A percentile compares a stretch with the other conserved stretches of the same genome.
Conservation (phyloP, 1,140 invertebrate genomes). For the Cardiocondyla obscurior region DNA sequence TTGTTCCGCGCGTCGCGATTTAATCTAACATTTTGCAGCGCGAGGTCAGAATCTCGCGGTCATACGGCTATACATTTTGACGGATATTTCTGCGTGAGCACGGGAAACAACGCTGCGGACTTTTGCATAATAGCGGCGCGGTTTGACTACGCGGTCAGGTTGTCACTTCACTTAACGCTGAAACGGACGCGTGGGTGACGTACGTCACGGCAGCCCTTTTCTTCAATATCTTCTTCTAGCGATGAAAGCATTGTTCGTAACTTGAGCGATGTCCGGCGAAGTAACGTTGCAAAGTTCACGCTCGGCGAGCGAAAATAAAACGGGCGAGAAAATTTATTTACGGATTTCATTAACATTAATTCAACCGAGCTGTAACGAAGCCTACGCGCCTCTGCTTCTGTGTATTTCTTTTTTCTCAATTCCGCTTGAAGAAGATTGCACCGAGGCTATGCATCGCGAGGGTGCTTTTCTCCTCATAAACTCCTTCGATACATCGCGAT, state of each 20-base stretch:
- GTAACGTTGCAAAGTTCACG: conserved; percentile 9
- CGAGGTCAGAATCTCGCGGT: conserved; percentile 30
- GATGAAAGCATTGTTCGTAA: background rate
- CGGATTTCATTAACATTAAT: conserved; percentile 13
- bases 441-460: background rate
- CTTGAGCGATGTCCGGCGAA: background rate
- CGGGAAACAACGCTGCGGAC: background rate
- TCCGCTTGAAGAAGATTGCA: background rate
- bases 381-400: background rate
- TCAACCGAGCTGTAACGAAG: background rate
- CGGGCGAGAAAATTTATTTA: conserved; percentile 7
- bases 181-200: background rate
- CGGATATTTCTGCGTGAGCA: conserved; percentile 20
- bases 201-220: background rate
- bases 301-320: background rate
- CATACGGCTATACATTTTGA: conserved; percentile 18
- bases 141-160: background rate
- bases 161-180: background rate
- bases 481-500: background rate
- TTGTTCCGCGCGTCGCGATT: conserved; percentile 52
- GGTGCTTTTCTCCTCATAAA: background rate
- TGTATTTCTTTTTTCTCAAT: background rate
- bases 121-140: background rate
- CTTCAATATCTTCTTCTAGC: background rate
- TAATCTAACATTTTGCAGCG: conserved; percentile 48